Percentiles rank a stretch among this genome's conserved stretches.
Evolutionary conservation across 2,888 invertebrate species (phyloP).

Genomic region (Watsonalla binaria): DNA sequence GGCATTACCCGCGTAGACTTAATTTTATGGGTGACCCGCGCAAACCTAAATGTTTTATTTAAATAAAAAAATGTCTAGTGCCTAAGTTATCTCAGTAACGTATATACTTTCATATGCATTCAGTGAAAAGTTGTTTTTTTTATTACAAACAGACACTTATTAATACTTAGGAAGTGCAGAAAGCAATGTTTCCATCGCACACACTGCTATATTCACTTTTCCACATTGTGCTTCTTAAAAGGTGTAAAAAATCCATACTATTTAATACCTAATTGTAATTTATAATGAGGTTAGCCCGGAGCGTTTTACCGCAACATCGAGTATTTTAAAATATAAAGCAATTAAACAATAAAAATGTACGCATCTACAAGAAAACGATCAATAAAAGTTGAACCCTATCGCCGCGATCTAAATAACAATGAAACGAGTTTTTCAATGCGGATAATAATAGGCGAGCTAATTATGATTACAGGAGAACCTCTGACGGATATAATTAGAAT

Average conservation of each 20-base stretch:
- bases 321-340: conserved; percentile 13
- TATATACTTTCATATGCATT: too few relatives aligned
- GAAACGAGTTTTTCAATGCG: conserved; percentile 42
- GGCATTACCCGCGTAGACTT: too few relatives aligned
- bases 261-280: not conserved
- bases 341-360: conserved; percentile 28
- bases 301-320: conserved; percentile 17
- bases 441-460: conserved; percentile 56
- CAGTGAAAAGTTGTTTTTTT: too few relatives aligned
- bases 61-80: too few relatives aligned
- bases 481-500: conserved; percentile 57
- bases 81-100: too few relatives aligned
- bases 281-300: conserved; percentile 8
- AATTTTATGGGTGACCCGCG: too few relatives aligned
- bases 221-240: not conserved
- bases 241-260: not conserved
- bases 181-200: not conserved
- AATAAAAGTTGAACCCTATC: conserved; percentile 42
- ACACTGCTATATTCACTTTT: conserved; percentile 5
- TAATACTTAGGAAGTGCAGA: not conserved
- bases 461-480: conserved; percentile 45
- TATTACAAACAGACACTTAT: too few relatives aligned
- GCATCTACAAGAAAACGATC: conserved; percentile 35
- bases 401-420: conserved; percentile 46
- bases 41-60: too few relatives aligned